Evolutionary conservation across 1,140 invertebrate genomes (phyloP).

Genomic region (Cherax destructor): DNA sequence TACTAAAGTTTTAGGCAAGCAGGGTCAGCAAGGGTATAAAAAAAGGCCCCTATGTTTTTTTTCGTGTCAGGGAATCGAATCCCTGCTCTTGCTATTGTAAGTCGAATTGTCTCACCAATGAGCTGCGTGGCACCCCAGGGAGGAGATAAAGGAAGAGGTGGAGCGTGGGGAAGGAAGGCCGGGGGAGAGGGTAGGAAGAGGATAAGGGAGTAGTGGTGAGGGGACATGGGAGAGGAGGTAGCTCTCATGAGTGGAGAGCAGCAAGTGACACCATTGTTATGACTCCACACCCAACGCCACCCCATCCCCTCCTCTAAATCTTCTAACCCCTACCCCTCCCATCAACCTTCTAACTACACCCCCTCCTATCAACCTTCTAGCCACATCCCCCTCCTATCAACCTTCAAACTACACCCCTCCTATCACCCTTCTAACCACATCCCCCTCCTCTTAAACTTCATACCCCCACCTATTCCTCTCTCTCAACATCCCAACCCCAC

Average conservation of each 20-base stretch:
- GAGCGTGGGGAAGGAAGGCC: too few species aligned
- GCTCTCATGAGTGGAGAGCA: background rate
- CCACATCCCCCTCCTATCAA: background rate
- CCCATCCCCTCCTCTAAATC: background rate
- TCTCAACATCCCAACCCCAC: background rate
- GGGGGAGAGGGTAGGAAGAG: background rate
- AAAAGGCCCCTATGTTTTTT: too few species aligned
- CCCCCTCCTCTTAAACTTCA: background rate
- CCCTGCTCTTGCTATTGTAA: too few species aligned
- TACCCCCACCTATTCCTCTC: background rate
- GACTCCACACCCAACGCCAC: background rate
- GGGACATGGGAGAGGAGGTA: background rate
- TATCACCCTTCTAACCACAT: background rate
- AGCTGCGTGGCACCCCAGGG: background rate
- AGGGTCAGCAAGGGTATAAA: too few species aligned
- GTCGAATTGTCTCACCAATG: too few species aligned
- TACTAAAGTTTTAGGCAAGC: too few species aligned
- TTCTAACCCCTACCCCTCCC: background rate
- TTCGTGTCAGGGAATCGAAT: too few species aligned
- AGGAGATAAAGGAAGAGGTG: background rate
- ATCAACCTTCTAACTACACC: background rate
- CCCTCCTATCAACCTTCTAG: background rate
- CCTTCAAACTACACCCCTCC: background rate
- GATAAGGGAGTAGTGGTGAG: too few species aligned
- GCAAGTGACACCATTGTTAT: background rate